These are phyloP conservation scores for Bombus terrestris DNA, from an alignment of 1,140 invertebrate genomes.

Conservation along the genomic window DNA sequence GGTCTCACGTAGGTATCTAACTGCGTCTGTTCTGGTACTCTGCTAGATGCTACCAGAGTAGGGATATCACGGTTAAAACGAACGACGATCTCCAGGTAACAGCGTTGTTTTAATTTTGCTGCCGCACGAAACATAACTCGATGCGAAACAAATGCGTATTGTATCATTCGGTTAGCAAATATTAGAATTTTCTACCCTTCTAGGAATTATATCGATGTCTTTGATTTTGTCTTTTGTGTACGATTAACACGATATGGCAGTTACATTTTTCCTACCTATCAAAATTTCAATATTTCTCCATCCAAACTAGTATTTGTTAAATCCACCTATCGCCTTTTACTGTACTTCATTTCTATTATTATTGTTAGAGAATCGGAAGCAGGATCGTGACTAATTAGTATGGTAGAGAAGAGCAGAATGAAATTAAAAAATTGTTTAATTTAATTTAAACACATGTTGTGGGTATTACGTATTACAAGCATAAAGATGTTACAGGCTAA, in stretches of 20 bases:
- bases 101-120: background rate
- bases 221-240: background rate
- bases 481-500: too few species aligned
- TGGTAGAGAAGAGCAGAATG: too few species aligned
- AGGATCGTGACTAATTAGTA: background rate
- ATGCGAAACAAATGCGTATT: background rate
- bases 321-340: background rate
- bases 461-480: too few species aligned
- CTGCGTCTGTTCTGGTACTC: constrained; percentile 57
- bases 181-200: background rate
- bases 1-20: constrained; percentile 56
- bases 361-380: too few species aligned
- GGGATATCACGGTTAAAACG: constrained; percentile 65
- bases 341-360: background rate
- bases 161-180: too few species aligned
- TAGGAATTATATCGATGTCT: background rate
- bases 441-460: too few species aligned
- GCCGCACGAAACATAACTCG: background rate
- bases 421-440: background rate
- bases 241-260: background rate
- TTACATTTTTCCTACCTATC: too few species aligned
- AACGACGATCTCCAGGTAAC: constrained; percentile 53
- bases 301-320: background rate
- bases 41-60: constrained; percentile 56
- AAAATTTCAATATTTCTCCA: background rate